Conservation (phyloP, 2,113 vertebrate genomes). For the Chelonoidis abingdonii region DNA sequence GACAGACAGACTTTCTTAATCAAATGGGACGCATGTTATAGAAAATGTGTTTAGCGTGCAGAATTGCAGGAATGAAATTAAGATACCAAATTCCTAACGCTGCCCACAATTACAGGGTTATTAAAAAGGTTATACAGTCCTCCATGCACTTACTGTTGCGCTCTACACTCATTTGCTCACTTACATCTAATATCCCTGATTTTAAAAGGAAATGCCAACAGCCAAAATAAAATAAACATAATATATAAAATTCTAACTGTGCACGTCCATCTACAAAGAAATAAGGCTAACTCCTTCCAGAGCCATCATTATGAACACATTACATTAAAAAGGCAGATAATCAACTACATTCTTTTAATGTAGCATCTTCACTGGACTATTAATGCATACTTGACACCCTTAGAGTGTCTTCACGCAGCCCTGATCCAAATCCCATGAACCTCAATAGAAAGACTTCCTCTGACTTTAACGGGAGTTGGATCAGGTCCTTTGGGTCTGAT, state of each 20-base stretch:
- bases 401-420: not conserved
- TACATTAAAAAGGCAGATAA: not conserved
- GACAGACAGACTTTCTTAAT: not conserved
- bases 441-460: not conserved
- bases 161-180: not conserved
- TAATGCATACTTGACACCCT: not conserved
- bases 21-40: not conserved
- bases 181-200: not conserved
- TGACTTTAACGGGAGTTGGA: not conserved
- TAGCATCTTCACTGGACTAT: not conserved
- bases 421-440: not conserved
- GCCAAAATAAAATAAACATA: not conserved
- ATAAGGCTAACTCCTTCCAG: not conserved
- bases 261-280: not conserved
- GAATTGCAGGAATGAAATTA: not conserved
- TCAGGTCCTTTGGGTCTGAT: not conserved
- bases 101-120: not conserved
- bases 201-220: slow-evolving; percentile 13
- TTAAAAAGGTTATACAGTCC: not conserved
- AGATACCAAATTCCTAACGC: not conserved
- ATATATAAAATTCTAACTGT: not conserved
- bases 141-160: not conserved
- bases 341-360: accelerated
- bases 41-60: not conserved
- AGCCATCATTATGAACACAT: not conserved